Evolutionary conservation across 2,888 invertebrate species (phyloP).

Genomic region (Petrophora chlorosata): DNA sequence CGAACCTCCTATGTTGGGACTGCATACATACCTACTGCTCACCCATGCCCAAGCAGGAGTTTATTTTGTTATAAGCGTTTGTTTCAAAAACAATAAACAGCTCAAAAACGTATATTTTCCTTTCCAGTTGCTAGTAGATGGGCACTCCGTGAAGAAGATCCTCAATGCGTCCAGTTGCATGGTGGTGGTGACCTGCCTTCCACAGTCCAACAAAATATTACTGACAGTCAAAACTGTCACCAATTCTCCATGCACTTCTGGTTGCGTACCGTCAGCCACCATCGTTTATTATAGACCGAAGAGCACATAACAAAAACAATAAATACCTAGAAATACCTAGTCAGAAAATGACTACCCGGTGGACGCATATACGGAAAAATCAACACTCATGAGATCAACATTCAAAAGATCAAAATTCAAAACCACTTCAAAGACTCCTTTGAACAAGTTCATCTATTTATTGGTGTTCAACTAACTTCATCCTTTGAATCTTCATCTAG

Average conservation of each 20-base stretch:
- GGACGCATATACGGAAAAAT: too few relatives aligned
- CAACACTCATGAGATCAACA: too few relatives aligned
- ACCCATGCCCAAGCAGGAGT: too few relatives aligned
- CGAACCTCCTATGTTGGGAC: too few relatives aligned
- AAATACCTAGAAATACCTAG: neutral
- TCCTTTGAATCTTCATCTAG: too few relatives aligned
- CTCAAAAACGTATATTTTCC: neutral
- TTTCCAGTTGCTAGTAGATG: slow-evolving; percentile 59
- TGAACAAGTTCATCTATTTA: too few relatives aligned
- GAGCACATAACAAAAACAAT: neutral
- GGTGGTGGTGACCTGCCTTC: slow-evolving; percentile 57
- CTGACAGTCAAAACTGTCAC: slow-evolving; percentile 54
- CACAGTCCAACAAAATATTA: slow-evolving; percentile 47
- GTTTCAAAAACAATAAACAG: too few relatives aligned
- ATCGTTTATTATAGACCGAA: slow-evolving; percentile 41
- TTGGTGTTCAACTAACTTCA: too few relatives aligned
- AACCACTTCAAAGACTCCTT: too few relatives aligned
- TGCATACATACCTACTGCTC: too few relatives aligned
- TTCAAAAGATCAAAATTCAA: too few relatives aligned
- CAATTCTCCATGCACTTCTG: slow-evolving; percentile 12
- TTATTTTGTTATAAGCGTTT: too few relatives aligned
- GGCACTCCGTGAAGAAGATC: slow-evolving; percentile 54
- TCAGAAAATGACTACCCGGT: neutral
- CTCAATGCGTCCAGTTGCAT: slow-evolving; percentile 48
- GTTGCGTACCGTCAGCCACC: slow-evolving; percentile 40